These are phyloP conservation scores for Agelastica alni DNA, from an alignment of 2,888 invertebrate genomes.

Conservation along the genomic window DNA sequence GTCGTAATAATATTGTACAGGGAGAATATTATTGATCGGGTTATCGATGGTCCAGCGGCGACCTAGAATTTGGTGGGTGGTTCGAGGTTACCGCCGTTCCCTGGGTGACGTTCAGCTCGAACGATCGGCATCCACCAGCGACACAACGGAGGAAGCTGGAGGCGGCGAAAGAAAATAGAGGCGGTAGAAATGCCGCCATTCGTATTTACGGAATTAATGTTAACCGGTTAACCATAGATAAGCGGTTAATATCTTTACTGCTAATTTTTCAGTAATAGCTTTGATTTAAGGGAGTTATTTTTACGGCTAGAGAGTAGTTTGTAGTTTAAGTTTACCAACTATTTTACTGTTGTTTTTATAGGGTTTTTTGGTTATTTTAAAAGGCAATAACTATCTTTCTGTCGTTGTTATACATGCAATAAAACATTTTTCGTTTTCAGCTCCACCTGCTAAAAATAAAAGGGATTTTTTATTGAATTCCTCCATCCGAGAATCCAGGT, in stretches of 20 bases:
- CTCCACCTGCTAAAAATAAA: conserved; percentile 4
- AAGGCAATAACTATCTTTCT: too few relatives aligned
- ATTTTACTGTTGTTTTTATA: too few relatives aligned
- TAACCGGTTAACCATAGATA: conserved; percentile 35
- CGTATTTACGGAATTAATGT: conserved; percentile 43
- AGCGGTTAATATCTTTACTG: conserved; percentile 1
- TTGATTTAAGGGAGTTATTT: too few relatives aligned
- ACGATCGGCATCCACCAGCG: conserved; percentile 34
- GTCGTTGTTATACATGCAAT: too few relatives aligned
- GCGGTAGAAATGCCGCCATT: conserved; percentile 40
- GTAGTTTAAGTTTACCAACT: too few relatives aligned
- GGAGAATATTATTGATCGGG: conserved; percentile 16
- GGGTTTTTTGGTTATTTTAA: too few relatives aligned
- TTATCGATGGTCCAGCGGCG: conserved; percentile 6
- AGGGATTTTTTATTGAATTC: conserved; percentile 1
- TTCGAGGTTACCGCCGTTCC: not conserved
- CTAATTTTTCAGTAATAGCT: too few relatives aligned
- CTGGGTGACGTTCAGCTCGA: conserved; percentile 18
- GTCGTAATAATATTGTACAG: too few relatives aligned
- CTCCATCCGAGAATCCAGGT: not conserved
- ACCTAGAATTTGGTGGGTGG: conserved; percentile 8
- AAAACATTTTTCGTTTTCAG: not conserved
- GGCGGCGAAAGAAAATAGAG: conserved; percentile 36
- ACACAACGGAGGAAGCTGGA: conserved; percentile 38
- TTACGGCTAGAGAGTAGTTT: too few relatives aligned